These are phyloP conservation scores for Copsychus sechellarum DNA, from an alignment of 2,113 vertebrate species.

Conservation along the genomic window DNA sequence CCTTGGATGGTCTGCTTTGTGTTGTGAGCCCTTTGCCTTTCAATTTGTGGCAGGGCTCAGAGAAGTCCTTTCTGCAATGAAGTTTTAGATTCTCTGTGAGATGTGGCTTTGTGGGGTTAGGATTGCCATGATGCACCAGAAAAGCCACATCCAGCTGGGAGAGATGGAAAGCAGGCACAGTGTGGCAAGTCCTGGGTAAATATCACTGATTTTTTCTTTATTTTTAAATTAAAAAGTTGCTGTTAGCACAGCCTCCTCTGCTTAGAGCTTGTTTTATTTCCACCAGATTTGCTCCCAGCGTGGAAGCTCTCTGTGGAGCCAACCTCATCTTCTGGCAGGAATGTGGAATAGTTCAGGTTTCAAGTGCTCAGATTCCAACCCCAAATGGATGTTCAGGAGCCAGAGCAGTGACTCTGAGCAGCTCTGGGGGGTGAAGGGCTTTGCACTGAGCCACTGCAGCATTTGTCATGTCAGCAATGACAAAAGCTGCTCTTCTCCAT, in stretches of 20 bases:
- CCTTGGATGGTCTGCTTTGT: accelerated
- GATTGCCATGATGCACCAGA: accelerated
- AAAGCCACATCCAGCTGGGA: not conserved
- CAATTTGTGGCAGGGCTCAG: not conserved
- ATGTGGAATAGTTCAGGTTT: not conserved
- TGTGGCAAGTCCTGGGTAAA: not conserved
- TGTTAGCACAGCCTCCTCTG: not conserved
- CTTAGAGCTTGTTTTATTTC: not conserved
- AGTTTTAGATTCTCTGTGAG: not conserved
- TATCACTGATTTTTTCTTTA: not conserved
- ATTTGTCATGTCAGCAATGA: accelerated
- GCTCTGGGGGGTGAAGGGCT: not conserved
- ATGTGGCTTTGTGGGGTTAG: not conserved
- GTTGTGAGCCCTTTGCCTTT: not conserved
- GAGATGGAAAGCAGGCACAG: not conserved
- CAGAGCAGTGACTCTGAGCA: not conserved
- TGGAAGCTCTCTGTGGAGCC: not conserved
- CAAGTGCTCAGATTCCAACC: not conserved
- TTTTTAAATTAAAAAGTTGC: not conserved
- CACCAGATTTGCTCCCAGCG: not conserved
- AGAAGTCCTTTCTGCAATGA: not conserved
- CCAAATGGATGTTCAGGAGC: not conserved
- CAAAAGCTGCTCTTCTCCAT: not conserved
- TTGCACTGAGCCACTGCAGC: not conserved
- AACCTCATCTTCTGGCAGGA: not conserved